Evolutionary conservation across 2,888 invertebrate genomes (phyloP).

Genomic region (Chesias legatella): DNA sequence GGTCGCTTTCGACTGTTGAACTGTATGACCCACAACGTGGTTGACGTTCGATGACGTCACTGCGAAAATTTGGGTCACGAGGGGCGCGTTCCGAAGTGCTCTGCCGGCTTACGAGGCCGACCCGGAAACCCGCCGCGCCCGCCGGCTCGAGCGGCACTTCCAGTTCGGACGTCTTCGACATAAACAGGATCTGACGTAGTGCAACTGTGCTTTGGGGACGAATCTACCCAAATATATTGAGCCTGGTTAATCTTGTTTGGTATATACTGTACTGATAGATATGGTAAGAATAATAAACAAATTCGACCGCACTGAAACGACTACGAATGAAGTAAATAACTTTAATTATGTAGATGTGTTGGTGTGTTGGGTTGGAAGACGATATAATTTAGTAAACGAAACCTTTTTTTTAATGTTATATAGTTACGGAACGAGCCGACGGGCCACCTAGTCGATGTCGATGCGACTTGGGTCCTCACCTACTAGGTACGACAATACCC

Average conservation of each 20-base stretch:
- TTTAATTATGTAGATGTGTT: too few species aligned
- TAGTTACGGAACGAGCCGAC: too few species aligned
- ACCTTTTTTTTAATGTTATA: too few species aligned
- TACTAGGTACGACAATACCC: too few species aligned
- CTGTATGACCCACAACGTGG: constrained; percentile 59
- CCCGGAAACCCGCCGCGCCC: constrained; percentile 18
- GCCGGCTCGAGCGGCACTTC: constrained; percentile 17
- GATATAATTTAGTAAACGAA: too few species aligned
- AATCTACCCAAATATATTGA: neutral
- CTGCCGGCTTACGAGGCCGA: constrained; percentile 11
- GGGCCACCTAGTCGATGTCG: too few species aligned
- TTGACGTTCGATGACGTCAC: constrained; percentile 68
- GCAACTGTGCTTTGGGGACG: neutral
- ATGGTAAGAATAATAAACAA: too few species aligned
- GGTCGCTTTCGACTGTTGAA: constrained; percentile 32
- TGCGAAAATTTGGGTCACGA: constrained; percentile 70
- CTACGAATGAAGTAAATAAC: too few species aligned
- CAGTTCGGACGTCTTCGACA: constrained; percentile 6
- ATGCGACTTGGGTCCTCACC: too few species aligned
- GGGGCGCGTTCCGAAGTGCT: constrained; percentile 17
- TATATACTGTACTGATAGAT: neutral
- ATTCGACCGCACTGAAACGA: too few species aligned
- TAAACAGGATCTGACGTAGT: neutral
- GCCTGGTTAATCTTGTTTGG: neutral
- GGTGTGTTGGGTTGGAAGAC: too few species aligned